Percentiles rank a stretch among this genome's conserved stretches.
These are phyloP conservation scores for Hemichromis elongatus DNA, from an alignment of 2,113 vertebrate species.

Conservation along the genomic window DNA sequence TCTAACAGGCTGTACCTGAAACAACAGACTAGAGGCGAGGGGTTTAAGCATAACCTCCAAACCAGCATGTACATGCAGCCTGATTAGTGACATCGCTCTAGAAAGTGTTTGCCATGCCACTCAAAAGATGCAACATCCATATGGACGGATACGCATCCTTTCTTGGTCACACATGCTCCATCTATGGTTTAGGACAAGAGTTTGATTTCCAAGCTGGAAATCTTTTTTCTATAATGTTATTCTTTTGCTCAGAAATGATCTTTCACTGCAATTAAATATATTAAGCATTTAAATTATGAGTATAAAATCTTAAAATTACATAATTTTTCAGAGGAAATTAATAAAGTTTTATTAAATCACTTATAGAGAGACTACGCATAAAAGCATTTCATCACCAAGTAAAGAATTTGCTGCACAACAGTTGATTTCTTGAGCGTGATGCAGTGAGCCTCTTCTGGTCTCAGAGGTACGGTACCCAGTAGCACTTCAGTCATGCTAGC, in stretches of 20 bases:
- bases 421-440: not conserved
- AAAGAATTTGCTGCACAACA: not conserved
- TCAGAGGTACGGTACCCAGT: conserved; percentile 43
- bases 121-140: conserved; percentile 31
- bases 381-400: not conserved
- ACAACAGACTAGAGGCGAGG: conserved; percentile 44
- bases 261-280: not conserved
- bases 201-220: not conserved
- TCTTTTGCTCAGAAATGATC: not conserved
- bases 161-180: conserved; percentile 26
- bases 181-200: not conserved
- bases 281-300: not conserved
- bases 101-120: conserved; percentile 49
- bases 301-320: not conserved
- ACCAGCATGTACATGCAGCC: not conserved
- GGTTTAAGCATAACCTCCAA: conserved; percentile 34
- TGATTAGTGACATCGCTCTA: conserved; percentile 24
- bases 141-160: conserved; percentile 34
- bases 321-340: not conserved
- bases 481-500: conserved; percentile 39
- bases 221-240: not conserved
- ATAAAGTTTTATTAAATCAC: not conserved
- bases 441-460: not conserved
- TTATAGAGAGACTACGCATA: not conserved
- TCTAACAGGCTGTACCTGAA: conserved; percentile 44